phyloP scores from a whole-genome alignment of 2,888 invertebrate species.

The Alcis repandata region DNA sequence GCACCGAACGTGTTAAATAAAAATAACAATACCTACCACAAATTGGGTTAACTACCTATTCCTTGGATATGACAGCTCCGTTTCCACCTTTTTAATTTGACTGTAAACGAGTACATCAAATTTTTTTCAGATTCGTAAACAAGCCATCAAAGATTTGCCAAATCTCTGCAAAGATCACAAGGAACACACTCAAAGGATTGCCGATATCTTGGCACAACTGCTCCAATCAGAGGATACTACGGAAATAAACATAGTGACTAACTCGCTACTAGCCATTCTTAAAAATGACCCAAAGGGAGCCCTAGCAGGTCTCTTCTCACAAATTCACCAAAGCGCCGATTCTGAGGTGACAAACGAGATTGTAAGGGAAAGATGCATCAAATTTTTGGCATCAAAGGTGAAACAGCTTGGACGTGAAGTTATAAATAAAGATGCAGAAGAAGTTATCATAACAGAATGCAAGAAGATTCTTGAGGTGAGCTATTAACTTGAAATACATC shows the following conservation, averaged over 20 bases:
- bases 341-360: slow-evolving; percentile 88
- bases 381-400: slow-evolving; percentile 94
- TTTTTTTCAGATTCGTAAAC: slow-evolving; percentile 92
- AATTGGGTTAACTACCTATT: no score
- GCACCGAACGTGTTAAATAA: no score
- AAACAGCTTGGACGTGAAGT: slow-evolving; percentile 92
- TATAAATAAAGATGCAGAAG: slow-evolving; percentile 94
- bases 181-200: slow-evolving; percentile 94
- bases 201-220: slow-evolving; percentile 96
- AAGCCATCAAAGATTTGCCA: slow-evolving; percentile 97
- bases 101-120: background rate
- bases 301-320: slow-evolving; percentile 84
- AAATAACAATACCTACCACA: no score
- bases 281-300: slow-evolving; percentile 90
- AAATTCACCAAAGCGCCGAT: slow-evolving; percentile 83
- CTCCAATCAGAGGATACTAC: slow-evolving; percentile 94
- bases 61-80: no score
- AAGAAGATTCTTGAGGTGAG: slow-evolving; percentile 93
- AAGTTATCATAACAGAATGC: slow-evolving; percentile 92
- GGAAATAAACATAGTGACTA: slow-evolving; percentile 94
- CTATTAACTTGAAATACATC: slow-evolving; percentile 18
- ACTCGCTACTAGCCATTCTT: slow-evolving; percentile 92
- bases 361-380: slow-evolving; percentile 94
- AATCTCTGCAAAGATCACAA: slow-evolving; percentile 94
- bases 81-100: no score